These are phyloP conservation scores for Lagodon rhomboides DNA, from an alignment of 2,797 vertebrate genomes.

Conservation along the genomic window DNA sequence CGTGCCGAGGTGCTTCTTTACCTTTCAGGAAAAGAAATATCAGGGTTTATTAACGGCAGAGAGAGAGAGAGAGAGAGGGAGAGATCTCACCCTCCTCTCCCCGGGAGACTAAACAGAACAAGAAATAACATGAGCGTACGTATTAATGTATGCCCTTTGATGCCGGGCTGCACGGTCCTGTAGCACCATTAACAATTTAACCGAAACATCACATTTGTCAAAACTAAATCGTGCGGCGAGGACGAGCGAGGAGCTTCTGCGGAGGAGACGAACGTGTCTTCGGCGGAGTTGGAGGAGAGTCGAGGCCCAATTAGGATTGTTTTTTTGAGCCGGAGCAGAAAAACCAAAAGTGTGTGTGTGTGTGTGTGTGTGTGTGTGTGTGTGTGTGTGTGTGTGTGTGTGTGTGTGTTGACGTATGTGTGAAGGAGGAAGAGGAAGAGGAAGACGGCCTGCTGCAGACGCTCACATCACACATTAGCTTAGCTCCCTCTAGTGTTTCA, in stretches of 20 bases:
- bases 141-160: conserved; percentile 88
- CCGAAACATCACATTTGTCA: conserved; percentile 87
- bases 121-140: conserved; percentile 81
- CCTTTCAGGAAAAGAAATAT: conserved; percentile 78
- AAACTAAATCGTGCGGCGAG: conserved; percentile 82
- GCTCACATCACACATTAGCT: conserved; percentile 89
- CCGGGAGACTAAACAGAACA: conserved; percentile 86
- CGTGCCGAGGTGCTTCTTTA: conserved; percentile 76
- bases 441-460: conserved; percentile 22
- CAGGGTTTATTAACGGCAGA: conserved; percentile 70
- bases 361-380: too few species aligned
- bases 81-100: conserved; percentile 58
- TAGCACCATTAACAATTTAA: conserved; percentile 86
- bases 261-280: conserved; percentile 62
- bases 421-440: conserved; percentile 31
- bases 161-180: conserved; percentile 80
- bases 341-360: conserved; percentile 57
- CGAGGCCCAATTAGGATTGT: conserved; percentile 83
- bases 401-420: conserved; percentile 46
- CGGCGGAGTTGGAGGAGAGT: conserved; percentile 62
- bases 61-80: conserved; percentile 21
- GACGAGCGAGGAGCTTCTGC: conserved; percentile 61
- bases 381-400: too few species aligned
- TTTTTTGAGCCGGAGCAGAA: conserved; percentile 87
- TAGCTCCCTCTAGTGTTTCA: conserved; percentile 96